phyloP scores from a whole-genome alignment of 2,888 invertebrate genomes.

The Ichneumoninae sp. region DNA sequence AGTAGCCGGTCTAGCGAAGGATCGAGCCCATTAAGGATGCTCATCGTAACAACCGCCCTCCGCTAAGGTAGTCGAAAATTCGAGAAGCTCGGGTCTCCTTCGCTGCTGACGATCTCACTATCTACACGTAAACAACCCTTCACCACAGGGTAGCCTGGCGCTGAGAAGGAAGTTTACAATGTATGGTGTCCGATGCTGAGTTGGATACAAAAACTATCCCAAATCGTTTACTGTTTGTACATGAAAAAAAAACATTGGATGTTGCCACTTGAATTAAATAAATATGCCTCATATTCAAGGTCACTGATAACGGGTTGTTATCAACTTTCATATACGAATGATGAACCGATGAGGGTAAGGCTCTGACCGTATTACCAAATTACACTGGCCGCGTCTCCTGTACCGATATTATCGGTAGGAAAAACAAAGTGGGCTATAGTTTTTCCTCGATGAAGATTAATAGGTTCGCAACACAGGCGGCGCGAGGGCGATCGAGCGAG shows the following conservation, averaged over 20 bases:
- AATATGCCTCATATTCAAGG: not conserved
- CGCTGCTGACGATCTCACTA: slow-evolving; percentile 19
- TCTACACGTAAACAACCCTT: slow-evolving; percentile 71
- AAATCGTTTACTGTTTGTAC: slow-evolving; percentile 15
- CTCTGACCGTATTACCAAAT: not conserved
- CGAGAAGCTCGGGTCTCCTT: slow-evolving; percentile 13
- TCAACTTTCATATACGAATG: not conserved
- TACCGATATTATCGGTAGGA: slow-evolving; percentile 6
- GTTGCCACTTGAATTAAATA: not conserved
- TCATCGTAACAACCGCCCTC: slow-evolving; percentile 68
- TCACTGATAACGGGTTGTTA: not conserved
- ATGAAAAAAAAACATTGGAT: not conserved
- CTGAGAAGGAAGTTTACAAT: slow-evolving; percentile 10
- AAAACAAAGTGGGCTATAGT: slow-evolving; percentile 35
- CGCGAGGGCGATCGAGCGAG: slow-evolving; percentile 40
- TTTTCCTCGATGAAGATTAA: slow-evolving; percentile 36
- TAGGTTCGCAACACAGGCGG: slow-evolving; percentile 13
- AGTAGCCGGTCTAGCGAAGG: slow-evolving; percentile 40
- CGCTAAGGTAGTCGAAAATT: slow-evolving; percentile 72
- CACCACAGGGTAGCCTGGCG: slow-evolving; percentile 69
- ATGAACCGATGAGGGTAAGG: not conserved
- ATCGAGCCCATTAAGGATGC: slow-evolving; percentile 49
- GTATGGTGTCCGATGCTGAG: not conserved
- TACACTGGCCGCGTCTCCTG: not conserved
- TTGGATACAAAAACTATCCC: not conserved